A percentile compares a stretch with the other conserved stretches of the same genome.
Conservation (phyloP, 92 coral and sea anemone species). For the Micromussa lordhowensis region DNA sequence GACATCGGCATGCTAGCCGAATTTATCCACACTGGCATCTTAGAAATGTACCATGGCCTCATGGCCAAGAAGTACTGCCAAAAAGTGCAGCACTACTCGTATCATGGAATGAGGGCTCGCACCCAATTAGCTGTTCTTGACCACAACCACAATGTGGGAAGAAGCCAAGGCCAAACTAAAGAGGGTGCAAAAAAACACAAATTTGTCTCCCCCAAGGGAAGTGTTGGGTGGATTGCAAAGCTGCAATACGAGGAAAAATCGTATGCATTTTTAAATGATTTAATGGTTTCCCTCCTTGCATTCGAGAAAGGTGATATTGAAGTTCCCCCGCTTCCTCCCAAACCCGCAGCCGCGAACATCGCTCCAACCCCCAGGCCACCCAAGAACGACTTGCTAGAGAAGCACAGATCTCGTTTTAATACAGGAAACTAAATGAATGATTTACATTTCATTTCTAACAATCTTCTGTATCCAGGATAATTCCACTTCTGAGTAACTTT, state of each 20-base stretch:
- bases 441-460: too few relatives aligned
- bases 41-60: constrained; percentile 21
- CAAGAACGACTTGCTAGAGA: too few relatives aligned
- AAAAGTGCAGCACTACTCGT: constrained; percentile 19
- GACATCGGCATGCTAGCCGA: constrained; percentile 17
- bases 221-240: neutral
- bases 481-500: too few relatives aligned
- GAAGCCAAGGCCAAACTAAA: too few relatives aligned
- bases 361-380: too few relatives aligned
- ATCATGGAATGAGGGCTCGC: constrained; percentile 19
- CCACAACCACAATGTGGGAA: too few relatives aligned
- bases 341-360: neutral
- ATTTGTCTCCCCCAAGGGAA: too few relatives aligned
- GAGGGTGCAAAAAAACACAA: too few relatives aligned
- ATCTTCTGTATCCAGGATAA: too few relatives aligned
- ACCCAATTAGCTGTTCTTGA: neutral
- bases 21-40: constrained; percentile 9
- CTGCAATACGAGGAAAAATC: constrained; percentile 10
- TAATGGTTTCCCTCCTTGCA: neutral
- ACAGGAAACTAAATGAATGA: too few relatives aligned
- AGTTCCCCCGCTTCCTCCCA: neutral
- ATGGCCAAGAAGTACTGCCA: constrained; percentile 28
- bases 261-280: neutral
- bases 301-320: constrained; percentile 3
- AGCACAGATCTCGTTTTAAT: too few relatives aligned